Base-by-base conservation (phyloP, 2,797 vertebrate species). In the Austrolebias charrua region DNA sequence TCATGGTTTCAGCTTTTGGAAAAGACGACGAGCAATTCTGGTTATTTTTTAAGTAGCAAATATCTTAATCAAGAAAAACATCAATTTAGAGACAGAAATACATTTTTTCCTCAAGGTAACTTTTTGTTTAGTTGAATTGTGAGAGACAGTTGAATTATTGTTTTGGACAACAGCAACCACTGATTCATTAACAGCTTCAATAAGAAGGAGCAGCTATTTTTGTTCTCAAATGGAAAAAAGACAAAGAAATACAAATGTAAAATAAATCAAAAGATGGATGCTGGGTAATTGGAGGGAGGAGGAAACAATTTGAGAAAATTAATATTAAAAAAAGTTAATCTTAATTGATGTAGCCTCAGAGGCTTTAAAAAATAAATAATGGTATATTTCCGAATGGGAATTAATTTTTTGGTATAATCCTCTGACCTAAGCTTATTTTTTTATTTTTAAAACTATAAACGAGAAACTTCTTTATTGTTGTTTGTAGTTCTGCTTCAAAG, bases 131-230 rank as follows among this genome's bases (percentile, higher is more conserved):
- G 67, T 82, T 76, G 82, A 87, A 89, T 83, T 83, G 81, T 42
- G 4, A 40, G 4, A 72, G 86, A 87, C 86, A 85, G 64, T 56
- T 66, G 69, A 82, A 89, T 85, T 79, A 81, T 81, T 73, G 78
- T 72, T 45, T 75, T 86, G 73, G 80, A 89, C 88, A 83, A 74
- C 52, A 13, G 66, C 15, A 63, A 74, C 75, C 45, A 56, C 86
- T 89, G 90, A 83, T 90, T 91, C 89, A 90, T 81, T 60, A 52
- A 67, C 65, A 57, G 79, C 85, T 86, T 92, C 91, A 89, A 89
- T 91, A 90, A 91, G 88, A 83, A 67, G 90, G 81, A 74, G 67
- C 75, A 71, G 79, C 9, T 33, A 24, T 84, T 80, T 82, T 83
- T 68, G 73, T 78, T 80, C 80, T 78, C 89, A 89, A 87, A 90